Evolutionary conservation across 2,113 vertebrate species (phyloP), one percentile per base, ranked within the genome.

Genomic region (Hemibagrus wyckioides): DNA sequence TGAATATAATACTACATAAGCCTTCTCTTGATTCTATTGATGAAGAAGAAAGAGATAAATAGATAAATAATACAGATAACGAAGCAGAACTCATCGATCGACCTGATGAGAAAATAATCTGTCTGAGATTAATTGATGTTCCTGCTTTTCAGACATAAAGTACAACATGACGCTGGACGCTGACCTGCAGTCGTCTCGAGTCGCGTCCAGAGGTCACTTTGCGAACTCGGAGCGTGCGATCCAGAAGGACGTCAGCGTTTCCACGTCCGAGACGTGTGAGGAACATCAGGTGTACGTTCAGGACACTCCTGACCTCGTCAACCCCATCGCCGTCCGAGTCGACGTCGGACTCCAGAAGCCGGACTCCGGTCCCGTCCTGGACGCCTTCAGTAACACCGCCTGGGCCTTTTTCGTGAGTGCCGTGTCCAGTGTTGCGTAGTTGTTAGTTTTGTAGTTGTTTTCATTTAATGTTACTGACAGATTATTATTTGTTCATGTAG

Each of bases 121-220:
- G 21, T 28, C 3, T 28, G 71, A 44, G 71, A 44, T 77, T 80
- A 23, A 80, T 14, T 5, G 25, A 2, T 28, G 57, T 36, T 30
- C 14, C 61, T 67, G 36, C 4, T 52, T 52, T 73, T 84, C 88
- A 95, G 96, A 91, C 80, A 92, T 97, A 86, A 93, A 82, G 11
- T 97, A 95, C 89, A 97, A 94, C n/a, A 86, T 95, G 84, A 97
- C 95, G 3, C 44, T 97, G 86, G 97, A 97, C 93, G 95, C 95
- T 39, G 95, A 96, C 85, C 93, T 95, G 11, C 92, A 94, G 87
- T 96, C 95, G 4, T 96, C 93, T 17, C 93, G 95, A 86, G 93
- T 96, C 77, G 95, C 91, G 81, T 96, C 96, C 39, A 94, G 97
- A 90, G 96, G 95, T 14, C 84, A 96, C 77, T 97, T 97, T 90